phyloP scores from a whole-genome alignment of 37 sponge, comb jelly and placozoan genomes.

The Halichondria panicea region DNA sequence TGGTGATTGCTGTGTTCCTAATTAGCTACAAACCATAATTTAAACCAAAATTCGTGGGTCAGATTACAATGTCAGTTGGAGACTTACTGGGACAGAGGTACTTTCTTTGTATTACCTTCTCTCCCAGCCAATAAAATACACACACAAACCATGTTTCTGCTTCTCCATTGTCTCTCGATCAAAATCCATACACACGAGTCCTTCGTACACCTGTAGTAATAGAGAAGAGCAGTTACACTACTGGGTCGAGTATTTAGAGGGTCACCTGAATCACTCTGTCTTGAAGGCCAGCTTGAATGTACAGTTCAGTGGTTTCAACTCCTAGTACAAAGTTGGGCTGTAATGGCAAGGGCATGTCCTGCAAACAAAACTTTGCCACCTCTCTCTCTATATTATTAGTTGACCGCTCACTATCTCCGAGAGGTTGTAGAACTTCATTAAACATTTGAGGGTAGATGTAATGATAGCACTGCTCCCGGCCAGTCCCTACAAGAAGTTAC shows the following conservation, averaged over 20 bases:
- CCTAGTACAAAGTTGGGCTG: conserved; percentile 82
- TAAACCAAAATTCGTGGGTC: too few relatives aligned
- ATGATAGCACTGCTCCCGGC: conserved; percentile 95
- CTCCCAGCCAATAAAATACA: too few relatives aligned
- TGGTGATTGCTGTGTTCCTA: too few relatives aligned
- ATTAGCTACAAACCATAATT: too few relatives aligned
- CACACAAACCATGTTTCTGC: conserved; percentile 67
- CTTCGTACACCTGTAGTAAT: conserved; percentile 79
- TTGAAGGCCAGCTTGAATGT: conserved; percentile 86
- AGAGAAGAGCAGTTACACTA: not conserved
- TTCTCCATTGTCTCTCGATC: conserved; percentile 46
- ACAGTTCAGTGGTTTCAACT: conserved; percentile 78
- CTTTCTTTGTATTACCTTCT: too few relatives aligned
- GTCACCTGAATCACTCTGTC: conserved; percentile 88
- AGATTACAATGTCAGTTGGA: too few relatives aligned
- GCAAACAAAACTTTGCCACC: not conserved
- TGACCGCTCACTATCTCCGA: conserved; percentile 61
- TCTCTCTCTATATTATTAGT: not conserved
- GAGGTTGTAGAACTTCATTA: conserved; percentile 82
- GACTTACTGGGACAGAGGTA: too few relatives aligned
- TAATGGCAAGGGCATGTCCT: conserved; percentile 78
- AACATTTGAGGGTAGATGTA: conserved; percentile 75
- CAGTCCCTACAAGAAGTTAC: conserved; percentile 56
- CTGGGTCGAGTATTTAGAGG: not conserved
- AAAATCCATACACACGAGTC: conserved; percentile 90